A percentile compares a stretch with the other conserved stretches of the same genome.
phyloP scores from a whole-genome alignment of 2,113 vertebrate species.

The Gorilla gorilla region DNA sequence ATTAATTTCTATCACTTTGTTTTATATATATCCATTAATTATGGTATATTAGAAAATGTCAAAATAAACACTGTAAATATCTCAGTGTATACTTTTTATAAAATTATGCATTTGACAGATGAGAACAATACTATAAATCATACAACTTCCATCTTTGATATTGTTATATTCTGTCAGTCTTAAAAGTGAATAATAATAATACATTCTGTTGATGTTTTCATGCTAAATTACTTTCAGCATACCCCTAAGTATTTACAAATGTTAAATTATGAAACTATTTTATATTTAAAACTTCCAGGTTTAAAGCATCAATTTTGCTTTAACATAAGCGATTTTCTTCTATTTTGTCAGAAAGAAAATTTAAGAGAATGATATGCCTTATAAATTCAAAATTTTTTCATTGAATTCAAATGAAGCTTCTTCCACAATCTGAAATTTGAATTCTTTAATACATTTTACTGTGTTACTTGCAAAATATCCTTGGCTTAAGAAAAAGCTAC shows the following conservation, averaged over 20 bases:
- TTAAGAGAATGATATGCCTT: background rate
- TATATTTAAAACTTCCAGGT: background rate
- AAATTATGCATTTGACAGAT: background rate
- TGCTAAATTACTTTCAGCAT: background rate
- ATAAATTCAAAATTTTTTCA: background rate
- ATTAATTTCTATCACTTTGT: background rate
- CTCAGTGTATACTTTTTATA: background rate
- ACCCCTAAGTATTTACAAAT: background rate
- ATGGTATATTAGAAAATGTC: background rate
- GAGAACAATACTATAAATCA: background rate
- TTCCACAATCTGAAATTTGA: background rate
- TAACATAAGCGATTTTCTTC: background rate
- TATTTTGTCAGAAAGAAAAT: background rate
- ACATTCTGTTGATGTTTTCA: background rate
- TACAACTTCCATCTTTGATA: background rate
- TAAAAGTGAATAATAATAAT: background rate
- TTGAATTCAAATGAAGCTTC: conserved; percentile 9
- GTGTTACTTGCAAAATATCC: conserved; percentile 25
- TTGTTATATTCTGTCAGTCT: background rate
- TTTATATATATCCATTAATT: background rate
- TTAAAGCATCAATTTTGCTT: background rate
- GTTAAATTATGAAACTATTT: background rate
- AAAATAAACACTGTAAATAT: background rate
- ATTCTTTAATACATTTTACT: background rate
- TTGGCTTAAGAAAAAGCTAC: conserved; percentile 10